Conservation (phyloP, 2,888 invertebrate species). For the Himalopsyche anomala region DNA sequence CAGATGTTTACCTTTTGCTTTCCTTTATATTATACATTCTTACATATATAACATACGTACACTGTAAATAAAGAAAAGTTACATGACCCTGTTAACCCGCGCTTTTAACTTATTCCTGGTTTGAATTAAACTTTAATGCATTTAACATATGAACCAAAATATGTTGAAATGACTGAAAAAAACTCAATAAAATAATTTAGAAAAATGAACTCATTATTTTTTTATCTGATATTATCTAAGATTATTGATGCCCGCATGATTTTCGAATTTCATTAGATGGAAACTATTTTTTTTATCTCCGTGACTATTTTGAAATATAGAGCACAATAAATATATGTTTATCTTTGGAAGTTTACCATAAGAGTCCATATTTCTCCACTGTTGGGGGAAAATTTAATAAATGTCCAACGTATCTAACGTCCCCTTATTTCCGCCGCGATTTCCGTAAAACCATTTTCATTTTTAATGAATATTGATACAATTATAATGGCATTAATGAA, state of each 20-base stretch:
- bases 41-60: neutral
- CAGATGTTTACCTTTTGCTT: conserved; percentile 10
- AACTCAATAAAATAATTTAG: too few species aligned
- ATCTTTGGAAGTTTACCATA: neutral
- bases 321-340: too few species aligned
- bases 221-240: too few species aligned
- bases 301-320: too few species aligned
- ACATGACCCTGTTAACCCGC: neutral
- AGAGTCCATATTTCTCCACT: neutral
- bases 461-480: neutral
- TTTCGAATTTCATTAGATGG: too few species aligned
- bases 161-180: too few species aligned
- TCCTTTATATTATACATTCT: neutral
- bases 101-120: too few species aligned
- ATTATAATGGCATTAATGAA: neutral
- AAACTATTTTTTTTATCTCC: too few species aligned
- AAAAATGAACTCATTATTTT: too few species aligned
- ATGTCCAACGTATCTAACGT: neutral
- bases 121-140: too few species aligned
- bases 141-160: too few species aligned
- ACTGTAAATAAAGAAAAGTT: neutral
- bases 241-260: too few species aligned
- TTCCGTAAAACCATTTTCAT: neutral
- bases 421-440: neutral
- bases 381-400: neutral